Base-by-base conservation (phyloP, 2,113 vertebrate genomes). In the Myodes glareolus region DNA sequence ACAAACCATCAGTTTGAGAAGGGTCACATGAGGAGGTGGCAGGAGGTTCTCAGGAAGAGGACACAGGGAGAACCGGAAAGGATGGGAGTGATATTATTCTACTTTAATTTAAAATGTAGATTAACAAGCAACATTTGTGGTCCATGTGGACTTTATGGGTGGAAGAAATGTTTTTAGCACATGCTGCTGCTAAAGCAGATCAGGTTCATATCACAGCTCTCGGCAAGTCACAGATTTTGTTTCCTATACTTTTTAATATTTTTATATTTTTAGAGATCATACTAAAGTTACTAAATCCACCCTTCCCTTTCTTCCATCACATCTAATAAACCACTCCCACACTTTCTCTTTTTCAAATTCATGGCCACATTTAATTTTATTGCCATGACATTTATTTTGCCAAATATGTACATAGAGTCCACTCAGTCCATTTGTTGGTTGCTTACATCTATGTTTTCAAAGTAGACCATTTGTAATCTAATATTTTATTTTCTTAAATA, bases 401-500 rank as follows among this genome's bases (percentile, higher is more conserved):
- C 0, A 11, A 61, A 39, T 14, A 39, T 61, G 1, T 61, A 36
- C 11, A 39, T 2, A 8, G 10, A 80, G 12, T 23, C 2, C 10
- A n/a, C 33, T 81, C 5, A 58, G 33, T n/a, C 78, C 50, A 82
- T 27, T 58, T 58, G 5, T 55, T 82, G 21, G 36, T 39, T 82
- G 11, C 6, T 39, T n/a, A 58, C 50, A 25, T 81, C 33, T 7
- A 61, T 61, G 5, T 27, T 61, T 82, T 61, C 33, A 27, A 6
- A 10, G 36, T 12, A 7, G 21, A 61, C 12, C 12, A 61, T 7
- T 61, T 82, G 23, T 61, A 39, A 27, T 55, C 17, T 8, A 39
- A 4, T 61, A 52, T 50, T 92, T 94, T 85, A 29, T 94, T 81
- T 90, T 23, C 42, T 92, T 95, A 88, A 65, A 47, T 29, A 88